These are phyloP conservation scores for Hydroisotoma schaefferi DNA, from an alignment of 2,888 invertebrate species.

Conservation along the genomic window DNA sequence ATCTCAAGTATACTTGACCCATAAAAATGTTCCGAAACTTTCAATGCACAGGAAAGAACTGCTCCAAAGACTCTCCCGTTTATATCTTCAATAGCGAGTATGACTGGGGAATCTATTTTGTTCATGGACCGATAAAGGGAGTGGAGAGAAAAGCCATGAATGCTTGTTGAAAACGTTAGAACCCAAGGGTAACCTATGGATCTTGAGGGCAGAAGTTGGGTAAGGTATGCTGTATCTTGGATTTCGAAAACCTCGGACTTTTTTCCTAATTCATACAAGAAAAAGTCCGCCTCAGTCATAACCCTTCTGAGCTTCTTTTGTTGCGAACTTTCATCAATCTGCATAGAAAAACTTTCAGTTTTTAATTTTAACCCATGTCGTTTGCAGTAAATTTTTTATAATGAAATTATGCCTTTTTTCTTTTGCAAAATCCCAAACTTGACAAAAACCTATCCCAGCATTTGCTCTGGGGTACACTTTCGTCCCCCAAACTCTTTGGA, in stretches of 20 bases:
- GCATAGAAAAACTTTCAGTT: too few relatives aligned
- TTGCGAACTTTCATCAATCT: background rate
- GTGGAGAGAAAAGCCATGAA: conserved; percentile 96
- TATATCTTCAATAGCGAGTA: conserved; percentile 94
- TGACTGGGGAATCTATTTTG: conserved; percentile 65
- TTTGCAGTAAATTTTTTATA: too few relatives aligned
- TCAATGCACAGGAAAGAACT: conserved; percentile 84
- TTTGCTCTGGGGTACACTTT: too few relatives aligned
- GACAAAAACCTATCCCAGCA: too few relatives aligned
- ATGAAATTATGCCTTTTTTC: too few relatives aligned
- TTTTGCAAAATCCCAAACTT: too few relatives aligned
- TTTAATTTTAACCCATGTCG: too few relatives aligned
- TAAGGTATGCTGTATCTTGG: conserved; percentile 29
- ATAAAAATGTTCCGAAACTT: conserved; percentile 94
- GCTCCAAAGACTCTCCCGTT: conserved; percentile 95
- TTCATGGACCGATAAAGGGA: conserved; percentile 87
- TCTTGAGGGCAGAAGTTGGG: conserved; percentile 32
- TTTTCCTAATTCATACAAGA: conserved; percentile 36
- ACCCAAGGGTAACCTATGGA: conserved; percentile 79
- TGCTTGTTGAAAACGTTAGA: conserved; percentile 90
- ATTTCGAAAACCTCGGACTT: conserved; percentile 39
- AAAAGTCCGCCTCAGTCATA: conserved; percentile 30
- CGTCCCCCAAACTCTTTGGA: too few relatives aligned
- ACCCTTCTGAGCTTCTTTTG: conserved; percentile 1
- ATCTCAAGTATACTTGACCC: conserved; percentile 68